Evolutionary conservation across 2,797 vertebrate species (phyloP), one percentile per base, ranked within the genome.

Genomic region (Sebastes dallii): DNA sequence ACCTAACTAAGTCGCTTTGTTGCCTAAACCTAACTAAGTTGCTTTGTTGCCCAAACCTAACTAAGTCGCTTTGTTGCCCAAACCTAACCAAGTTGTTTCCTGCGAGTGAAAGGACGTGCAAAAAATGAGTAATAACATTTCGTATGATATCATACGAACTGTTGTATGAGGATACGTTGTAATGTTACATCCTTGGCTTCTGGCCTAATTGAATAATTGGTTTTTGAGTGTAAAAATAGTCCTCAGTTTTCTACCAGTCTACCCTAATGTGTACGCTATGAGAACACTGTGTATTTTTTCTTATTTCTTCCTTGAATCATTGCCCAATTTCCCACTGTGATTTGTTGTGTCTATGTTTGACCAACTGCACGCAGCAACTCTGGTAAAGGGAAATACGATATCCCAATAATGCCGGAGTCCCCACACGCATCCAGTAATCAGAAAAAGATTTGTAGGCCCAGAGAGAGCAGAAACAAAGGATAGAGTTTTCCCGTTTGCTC

Each of bases 331-430:
- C 59, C 55, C 6, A 0, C 50, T 46, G 52, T 67, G 74, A 60
- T 62, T 20, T 20, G 4, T 46, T 70, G 27, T 69, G 70, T 85
- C 81, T 66, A 3, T 66, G 34, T 80, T 79, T 2, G 56, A 70
- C 58, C 68, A 42, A 86, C 67, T 66, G 66, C 62, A 34, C 32
- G 70, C 77, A 62, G 67, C 61, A 61, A 39, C 88, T 86, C 80
- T 72, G 59, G 75, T 76, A 83, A 91, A 84, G 61, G 42, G 84
- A 88, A 90, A 93, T 91, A 85, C 85, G 81, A 93, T 90, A 89
- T 82, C 73, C 75, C 79, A 65, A 71, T 90, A 87, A 84, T 22
- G 39, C 67, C 1, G 16, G 29, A 65, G 78, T 85, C 72, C 77
- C 81, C 30, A 39, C 64, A 75, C 30, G 62, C 88, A 87, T 83